Conservation (phyloP, 2,113 vertebrate genomes). For the Stigmatopora argus region DNA sequence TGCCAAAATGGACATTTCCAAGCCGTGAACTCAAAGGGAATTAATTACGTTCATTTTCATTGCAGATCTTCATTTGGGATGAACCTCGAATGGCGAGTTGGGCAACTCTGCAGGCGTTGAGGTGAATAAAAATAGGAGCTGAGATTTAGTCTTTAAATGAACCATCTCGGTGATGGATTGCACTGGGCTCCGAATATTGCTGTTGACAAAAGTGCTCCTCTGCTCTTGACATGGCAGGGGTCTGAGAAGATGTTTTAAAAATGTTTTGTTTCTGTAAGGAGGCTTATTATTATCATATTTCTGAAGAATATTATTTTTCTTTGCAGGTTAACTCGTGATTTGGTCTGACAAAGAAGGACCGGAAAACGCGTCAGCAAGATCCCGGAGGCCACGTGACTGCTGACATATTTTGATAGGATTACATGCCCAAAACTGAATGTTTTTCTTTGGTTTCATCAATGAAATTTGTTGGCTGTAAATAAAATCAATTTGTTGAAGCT, state of each 20-base stretch:
- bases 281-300: not conserved
- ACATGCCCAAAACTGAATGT: no score
- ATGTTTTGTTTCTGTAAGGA: not conserved
- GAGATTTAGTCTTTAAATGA: not conserved
- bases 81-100: not conserved
- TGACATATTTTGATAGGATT: no score
- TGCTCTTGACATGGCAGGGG: slow-evolving; percentile 46
- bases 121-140: not conserved
- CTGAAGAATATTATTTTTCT: not conserved
- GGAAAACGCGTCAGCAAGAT: no score
- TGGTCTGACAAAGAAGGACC: not conserved
- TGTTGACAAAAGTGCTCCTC: slow-evolving; percentile 53
- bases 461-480: no score
- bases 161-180: slow-evolving; percentile 48
- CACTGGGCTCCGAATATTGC: slow-evolving; percentile 56
- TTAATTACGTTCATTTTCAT: not conserved
- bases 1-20: not conserved
- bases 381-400: no score
- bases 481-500: no score
- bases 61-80: not conserved
- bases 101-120: not conserved
- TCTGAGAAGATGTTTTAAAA: slow-evolving; percentile 28
- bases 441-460: no score
- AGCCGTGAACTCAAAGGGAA: not conserved
- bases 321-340: not conserved